Base-by-base conservation (phyloP, 2,113 vertebrate species). In the Zosterops lateralis region DNA sequence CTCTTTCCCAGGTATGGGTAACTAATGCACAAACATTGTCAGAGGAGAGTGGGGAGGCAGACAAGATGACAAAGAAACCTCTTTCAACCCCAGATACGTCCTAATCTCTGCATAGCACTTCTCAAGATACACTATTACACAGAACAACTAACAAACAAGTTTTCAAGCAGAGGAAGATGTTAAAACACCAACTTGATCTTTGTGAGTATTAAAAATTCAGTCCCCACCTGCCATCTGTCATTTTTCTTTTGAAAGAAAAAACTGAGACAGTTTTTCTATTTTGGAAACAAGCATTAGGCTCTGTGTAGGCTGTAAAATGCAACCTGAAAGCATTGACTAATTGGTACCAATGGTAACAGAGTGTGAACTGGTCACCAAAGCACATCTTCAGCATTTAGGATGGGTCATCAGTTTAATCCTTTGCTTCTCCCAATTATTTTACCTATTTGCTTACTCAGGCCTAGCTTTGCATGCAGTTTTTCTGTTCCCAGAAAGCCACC, bases 121-220 rank as follows among this genome's bases (percentile, higher is more conserved):
- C 68, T 83, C n/a, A 73, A 73, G 38, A 93, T 60, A 76, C 40
- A 51, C 31, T 80, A 56, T 50, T 86, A 89, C 62, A 93, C 10
- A 84, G 51, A 93, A 88, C 47, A 90, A 84, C 60, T 75, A 93
- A 72, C 84, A 89, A 92, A 76, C 74, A 79, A 71, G 78, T 95
- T 87, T 71, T 85, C 91, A 95, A 91, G 84, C 47, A 88, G 64
- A 92, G 25, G 32, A 80, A 66, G 51, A 87, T 48, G 44, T 51
- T 91, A 90, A 67, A 95, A 89, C 60, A 94, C 17, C 51, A 85
- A 86, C 51, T 83, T 77, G 60, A 88, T 92, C 87, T 91, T 91
- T 58, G 12, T 26, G 25, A 80, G 45, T 81, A 93, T 83, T 95
- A 95, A 96, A 96, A 92, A 92, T 90, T 91, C 71, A 94, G 34